Evolutionary conservation across 2,113 vertebrate genomes (phyloP).

Genomic region (Otocyon megalotis): DNA sequence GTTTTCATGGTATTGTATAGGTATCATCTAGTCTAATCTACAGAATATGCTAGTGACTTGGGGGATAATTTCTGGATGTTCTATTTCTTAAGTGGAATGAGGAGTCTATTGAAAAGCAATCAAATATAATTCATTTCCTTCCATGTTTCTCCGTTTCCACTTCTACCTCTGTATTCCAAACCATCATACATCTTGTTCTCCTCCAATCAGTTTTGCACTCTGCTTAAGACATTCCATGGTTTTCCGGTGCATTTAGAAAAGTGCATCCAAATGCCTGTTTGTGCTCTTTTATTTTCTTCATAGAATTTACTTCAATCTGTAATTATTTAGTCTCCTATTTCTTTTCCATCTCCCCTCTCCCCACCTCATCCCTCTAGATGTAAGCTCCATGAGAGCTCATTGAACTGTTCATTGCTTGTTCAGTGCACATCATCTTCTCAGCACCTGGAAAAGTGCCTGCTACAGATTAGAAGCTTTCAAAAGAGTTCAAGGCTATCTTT

Average conservation of each 20-base stretch:
- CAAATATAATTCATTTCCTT: neutral
- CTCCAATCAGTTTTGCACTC: neutral
- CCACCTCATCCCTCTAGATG: neutral
- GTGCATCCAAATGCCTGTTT: neutral
- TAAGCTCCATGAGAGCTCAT: neutral
- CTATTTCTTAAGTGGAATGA: neutral
- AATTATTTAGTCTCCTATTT: neutral
- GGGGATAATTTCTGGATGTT: neutral
- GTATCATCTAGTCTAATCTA: neutral
- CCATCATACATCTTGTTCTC: neutral
- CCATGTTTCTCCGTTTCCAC: neutral
- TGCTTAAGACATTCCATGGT: neutral
- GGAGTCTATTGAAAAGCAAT: neutral
- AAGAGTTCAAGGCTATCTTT: neutral
- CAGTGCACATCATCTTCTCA: neutral
- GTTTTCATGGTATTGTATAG: neutral
- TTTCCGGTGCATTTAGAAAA: neutral
- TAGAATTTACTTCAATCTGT: neutral
- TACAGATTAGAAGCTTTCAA: neutral
- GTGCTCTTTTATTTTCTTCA: constrained; percentile 7
- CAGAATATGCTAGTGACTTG: neutral
- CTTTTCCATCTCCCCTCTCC: neutral
- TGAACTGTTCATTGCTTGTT: neutral
- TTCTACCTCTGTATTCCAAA: neutral
- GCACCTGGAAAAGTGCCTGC: neutral